Evolutionary conservation across 2,797 vertebrate genomes (phyloP), one percentile per base, ranked within the genome.

Genomic region (Aeoliscus strigatus): DNA sequence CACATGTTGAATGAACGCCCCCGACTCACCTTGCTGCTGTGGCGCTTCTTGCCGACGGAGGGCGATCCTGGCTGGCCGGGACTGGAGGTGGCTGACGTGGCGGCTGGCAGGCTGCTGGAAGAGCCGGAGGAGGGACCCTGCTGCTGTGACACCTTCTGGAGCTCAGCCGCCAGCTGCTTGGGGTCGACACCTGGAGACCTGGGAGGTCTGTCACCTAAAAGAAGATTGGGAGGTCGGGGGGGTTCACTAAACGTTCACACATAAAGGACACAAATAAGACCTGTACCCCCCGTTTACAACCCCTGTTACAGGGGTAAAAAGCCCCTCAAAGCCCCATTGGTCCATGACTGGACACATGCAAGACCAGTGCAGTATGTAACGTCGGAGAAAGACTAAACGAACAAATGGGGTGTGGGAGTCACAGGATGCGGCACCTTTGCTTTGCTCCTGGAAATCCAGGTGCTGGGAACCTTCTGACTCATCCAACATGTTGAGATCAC

Each of bases 181-280:
- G 94, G 95, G 78, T 98, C 94, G 14, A 98, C 92, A 12, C 94
- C 95, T 2, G 94, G 95, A 44, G 94, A 97, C 74, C 90, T 92
- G 0, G 91, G 92, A 0, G 89, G 91, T 80, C 92, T 92, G 49
- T 96, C 93, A 50, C 90, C 92, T 96, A 52, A 14, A 41, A n/a
- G 16, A n/a, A n/a, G n/a, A n/a, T n/a, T n/a, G n/a, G n/a, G n/a
- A n/a, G n/a, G n/a, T n/a, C n/a, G n/a, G n/a, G n/a, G n/a, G n/a
- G n/a, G n/a, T n/a, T n/a, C n/a, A n/a, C n/a, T n/a, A n/a, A n/a
- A n/a, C n/a, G n/a, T n/a, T n/a, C n/a, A n/a, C n/a, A n/a, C n/a
- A n/a, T n/a, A n/a, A n/a, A n/a, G n/a, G n/a, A n/a, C n/a, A n/a
- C n/a, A n/a, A n/a, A n/a, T n/a, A n/a, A n/a, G n/a, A n/a, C n/a